phyloP scores from a whole-genome alignment of 2,888 invertebrate species.

The Volucella inflata region DNA sequence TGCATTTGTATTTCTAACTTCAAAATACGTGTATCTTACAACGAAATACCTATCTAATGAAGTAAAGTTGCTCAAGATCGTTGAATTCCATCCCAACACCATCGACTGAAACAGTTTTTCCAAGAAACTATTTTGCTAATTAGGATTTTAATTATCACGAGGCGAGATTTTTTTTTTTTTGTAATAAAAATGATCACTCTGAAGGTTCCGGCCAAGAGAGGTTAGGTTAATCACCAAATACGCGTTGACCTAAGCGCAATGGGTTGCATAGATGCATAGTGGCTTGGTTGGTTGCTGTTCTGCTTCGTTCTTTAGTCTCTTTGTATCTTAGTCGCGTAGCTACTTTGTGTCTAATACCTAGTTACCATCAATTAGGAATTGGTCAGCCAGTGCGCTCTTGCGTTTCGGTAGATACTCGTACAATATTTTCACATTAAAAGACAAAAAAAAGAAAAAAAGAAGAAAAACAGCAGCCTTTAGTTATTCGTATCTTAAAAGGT shows the following conservation, averaged over 20 bases:
- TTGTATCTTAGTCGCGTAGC: no score
- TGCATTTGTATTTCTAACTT: conserved; percentile 20
- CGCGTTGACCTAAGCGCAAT: conserved; percentile 15
- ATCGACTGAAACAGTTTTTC: not conserved
- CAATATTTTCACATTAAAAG: conserved; percentile 51
- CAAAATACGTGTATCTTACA: no score
- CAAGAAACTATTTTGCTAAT: conserved; percentile 1
- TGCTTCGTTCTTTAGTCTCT: not conserved
- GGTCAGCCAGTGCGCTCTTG: not conserved
- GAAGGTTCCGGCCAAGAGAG: conserved; percentile 19
- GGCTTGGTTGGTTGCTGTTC: not conserved
- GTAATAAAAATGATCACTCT: conserved; percentile 3
- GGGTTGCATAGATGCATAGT: not conserved
- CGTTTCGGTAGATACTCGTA: not conserved
- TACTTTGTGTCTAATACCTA: conserved; percentile 12
- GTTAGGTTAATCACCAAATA: conserved; percentile 6
- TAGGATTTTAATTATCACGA: conserved; percentile 24
- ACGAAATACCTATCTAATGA: not conserved
- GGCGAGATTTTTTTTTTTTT: not conserved
- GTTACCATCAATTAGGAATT: conserved; percentile 16
- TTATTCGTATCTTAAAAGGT: conserved; percentile 25
- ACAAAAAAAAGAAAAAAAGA: not conserved
- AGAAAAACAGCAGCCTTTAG: not conserved
- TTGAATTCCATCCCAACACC: not conserved
- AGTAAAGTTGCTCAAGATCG: not conserved